Evolutionary conservation across 2,113 vertebrate species (phyloP).

Genomic region (Zonotrichia leucophrys): DNA sequence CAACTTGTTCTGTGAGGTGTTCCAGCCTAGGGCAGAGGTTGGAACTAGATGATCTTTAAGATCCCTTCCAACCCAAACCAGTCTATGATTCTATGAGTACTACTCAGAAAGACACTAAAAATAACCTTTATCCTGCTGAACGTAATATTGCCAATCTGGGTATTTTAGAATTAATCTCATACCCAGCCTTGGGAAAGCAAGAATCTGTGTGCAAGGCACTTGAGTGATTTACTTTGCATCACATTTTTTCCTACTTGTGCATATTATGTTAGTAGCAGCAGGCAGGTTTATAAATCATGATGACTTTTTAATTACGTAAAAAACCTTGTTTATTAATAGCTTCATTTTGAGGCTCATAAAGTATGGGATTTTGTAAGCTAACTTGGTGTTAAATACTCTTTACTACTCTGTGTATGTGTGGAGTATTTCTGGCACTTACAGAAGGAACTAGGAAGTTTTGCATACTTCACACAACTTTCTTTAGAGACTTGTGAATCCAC

Average conservation of each 20-base stretch:
- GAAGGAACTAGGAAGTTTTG: not conserved
- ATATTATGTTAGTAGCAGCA: not conserved
- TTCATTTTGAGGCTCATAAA: not conserved
- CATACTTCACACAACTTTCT: not conserved
- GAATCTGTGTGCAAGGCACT: not conserved
- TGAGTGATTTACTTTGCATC: not conserved
- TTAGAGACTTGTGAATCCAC: not conserved
- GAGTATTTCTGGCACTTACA: not conserved
- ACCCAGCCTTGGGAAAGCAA: not conserved
- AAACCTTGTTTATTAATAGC: not conserved
- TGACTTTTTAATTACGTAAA: not conserved
- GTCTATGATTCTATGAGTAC: not conserved
- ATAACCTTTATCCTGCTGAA: not conserved
- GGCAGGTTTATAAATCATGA: not conserved
- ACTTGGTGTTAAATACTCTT: not conserved
- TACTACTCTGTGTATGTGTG: not conserved
- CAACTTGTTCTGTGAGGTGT: not conserved
- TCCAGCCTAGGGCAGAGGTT: accelerated
- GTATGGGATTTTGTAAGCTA: not conserved
- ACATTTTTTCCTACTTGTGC: not conserved
- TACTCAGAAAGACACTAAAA: not conserved
- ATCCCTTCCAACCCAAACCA: not conserved
- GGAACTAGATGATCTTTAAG: not conserved
- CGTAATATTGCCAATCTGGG: not conserved
- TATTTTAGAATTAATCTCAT: not conserved